A percentile compares a stretch with the other conserved stretches of the same genome.
phyloP scores from a whole-genome alignment of 2,113 vertebrate genomes.

The Limnothrissa miodon region DNA sequence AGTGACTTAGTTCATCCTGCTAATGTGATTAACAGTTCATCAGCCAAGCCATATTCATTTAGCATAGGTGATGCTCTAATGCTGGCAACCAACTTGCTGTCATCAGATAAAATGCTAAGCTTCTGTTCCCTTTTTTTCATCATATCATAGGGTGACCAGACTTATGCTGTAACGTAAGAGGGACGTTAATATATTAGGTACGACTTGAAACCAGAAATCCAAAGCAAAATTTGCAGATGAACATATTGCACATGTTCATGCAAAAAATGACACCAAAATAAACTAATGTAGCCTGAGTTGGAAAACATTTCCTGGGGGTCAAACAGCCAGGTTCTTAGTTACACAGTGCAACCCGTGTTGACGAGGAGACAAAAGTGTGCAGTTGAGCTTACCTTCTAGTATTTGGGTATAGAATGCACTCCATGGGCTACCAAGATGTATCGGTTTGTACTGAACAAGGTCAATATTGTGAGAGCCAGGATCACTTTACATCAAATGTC shows the following conservation, averaged over 20 bases:
- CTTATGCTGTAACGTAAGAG: background rate
- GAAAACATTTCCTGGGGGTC: background rate
- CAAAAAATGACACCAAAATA: background rate
- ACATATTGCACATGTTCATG: background rate
- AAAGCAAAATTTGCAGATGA: background rate
- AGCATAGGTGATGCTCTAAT: background rate
- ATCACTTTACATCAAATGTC: background rate
- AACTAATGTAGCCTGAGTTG: background rate
- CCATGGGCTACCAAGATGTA: background rate
- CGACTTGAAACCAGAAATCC: background rate
- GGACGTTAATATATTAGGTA: background rate
- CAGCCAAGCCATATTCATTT: constrained; percentile 12
- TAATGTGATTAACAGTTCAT: constrained; percentile 17
- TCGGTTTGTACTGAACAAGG: background rate
- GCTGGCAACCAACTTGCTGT: background rate
- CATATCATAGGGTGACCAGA: constrained; percentile 5
- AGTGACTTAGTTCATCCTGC: background rate
- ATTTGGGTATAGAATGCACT: background rate
- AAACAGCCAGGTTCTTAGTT: background rate
- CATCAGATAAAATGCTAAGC: background rate
- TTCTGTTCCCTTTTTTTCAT: background rate
- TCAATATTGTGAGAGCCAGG: constrained; percentile 5
- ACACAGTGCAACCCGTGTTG: background rate
- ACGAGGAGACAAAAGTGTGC: background rate
- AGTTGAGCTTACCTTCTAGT: background rate